phyloP scores from a whole-genome alignment of 2,888 invertebrate genomes.

The Trissolcus japonicus region DNA sequence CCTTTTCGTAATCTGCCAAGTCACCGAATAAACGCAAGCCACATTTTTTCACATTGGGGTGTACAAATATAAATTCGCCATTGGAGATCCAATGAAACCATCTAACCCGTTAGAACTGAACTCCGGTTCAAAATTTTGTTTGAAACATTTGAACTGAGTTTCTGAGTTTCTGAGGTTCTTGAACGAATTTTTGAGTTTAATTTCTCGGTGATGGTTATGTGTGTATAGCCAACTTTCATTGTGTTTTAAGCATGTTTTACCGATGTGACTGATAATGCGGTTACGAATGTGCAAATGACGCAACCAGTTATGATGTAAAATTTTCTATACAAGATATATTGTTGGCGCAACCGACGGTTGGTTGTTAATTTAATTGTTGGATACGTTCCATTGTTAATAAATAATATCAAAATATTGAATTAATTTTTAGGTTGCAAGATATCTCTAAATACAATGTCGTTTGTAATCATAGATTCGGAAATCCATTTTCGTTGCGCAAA shows the following conservation, averaged over 20 bases:
- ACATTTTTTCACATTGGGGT: constrained; percentile 22
- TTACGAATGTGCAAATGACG: constrained; percentile 12
- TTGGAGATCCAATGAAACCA: no score
- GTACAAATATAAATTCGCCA: neutral
- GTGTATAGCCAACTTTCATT: constrained; percentile 10
- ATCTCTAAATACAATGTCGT: no score
- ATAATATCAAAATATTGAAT: neutral
- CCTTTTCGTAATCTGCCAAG: constrained; percentile 53
- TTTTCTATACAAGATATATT: constrained; percentile 4
- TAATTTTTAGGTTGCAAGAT: neutral
- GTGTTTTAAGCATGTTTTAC: constrained; percentile 5
- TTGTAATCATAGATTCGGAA: no score
- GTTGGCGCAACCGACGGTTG: neutral
- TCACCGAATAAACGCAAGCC: constrained; percentile 32
- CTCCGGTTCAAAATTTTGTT: no score
- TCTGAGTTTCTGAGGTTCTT: no score
- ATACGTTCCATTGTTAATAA: constrained; percentile 7
- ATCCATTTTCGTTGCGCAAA: no score
- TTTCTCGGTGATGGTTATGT: constrained; percentile 13
- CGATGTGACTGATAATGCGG: constrained; percentile 6
- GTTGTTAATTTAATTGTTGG: constrained; percentile 1
- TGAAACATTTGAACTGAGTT: no score
- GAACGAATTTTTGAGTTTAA: neutral
- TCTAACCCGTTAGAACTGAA: no score
- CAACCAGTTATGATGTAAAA: constrained; percentile 10